Evolutionary conservation across 2,113 vertebrate genomes (phyloP), one percentile per base, ranked within the genome.

Genomic region (Crotophaga sulcirostris): DNA sequence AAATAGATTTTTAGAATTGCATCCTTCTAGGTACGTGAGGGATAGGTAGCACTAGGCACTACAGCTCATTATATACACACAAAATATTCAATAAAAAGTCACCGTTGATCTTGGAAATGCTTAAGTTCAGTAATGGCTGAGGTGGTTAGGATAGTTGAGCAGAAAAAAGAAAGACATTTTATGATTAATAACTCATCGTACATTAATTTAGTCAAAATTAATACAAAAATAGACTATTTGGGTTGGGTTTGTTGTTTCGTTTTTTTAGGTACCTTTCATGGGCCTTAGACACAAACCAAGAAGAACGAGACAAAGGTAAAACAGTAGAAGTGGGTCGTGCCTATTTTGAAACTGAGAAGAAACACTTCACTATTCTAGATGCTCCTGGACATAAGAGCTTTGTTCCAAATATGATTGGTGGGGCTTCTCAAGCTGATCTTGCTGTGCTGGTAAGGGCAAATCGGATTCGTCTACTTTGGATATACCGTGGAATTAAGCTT

Each of bases 331-430:
- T 99, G 60, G 99, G 99, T 52, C 98, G 99, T 96, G 99, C 99
- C 54, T 99, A 99, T 98, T 99, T 99, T 96, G 99, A 99, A 98
- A 99, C 99, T 0, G 99, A 99, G 98, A 99, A 99, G 89, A 99
- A 99, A 93, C 99, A 99, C 94, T 99, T 99, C 97, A 99, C 99
- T 80, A 99, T 99, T 97, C 98, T 99, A 97, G 99, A 99, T 89
- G 99, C 99, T 49, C 99, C 99, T 8, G 99, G 99, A 78, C 99
- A 99, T 96, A 99, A 99, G 98, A 99, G 99, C 98, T 99, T 99
- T 96, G 99, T 99, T 83, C 99, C 99, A 77, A 99, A 99, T 98
- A 99, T 99, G 99, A 99, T 99, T 55, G 99, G 99, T 62, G 99
- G 99, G 36, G 99, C 99, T 68, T 99, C 99, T 59, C 99, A 99